Conservation (phyloP, 1,140 invertebrate species). For the Patella vulgata region DNA sequence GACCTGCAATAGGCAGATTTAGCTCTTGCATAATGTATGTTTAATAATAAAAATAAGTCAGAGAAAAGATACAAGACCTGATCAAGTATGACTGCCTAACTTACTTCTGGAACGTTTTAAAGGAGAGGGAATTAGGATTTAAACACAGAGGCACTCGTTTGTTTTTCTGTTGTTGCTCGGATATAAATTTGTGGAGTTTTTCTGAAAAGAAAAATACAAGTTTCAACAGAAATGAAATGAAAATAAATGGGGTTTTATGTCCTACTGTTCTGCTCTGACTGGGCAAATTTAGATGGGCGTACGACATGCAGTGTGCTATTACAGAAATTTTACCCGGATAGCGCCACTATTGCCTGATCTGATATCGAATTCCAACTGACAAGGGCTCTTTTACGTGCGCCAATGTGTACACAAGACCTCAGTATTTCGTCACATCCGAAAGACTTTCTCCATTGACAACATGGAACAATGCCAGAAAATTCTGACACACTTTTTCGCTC, state of each 20-base stretch:
- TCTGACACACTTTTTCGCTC: background rate
- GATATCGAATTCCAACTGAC: too few relatives aligned
- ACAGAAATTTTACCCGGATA: too few relatives aligned
- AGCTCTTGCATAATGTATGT: too few relatives aligned
- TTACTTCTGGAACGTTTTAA: slow-evolving; percentile 99
- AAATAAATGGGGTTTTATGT: too few relatives aligned
- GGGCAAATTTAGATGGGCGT: too few relatives aligned
- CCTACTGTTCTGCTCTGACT: too few relatives aligned
- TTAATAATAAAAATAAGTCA: too few relatives aligned
- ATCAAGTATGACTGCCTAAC: slow-evolving; percentile 53
- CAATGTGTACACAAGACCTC: too few relatives aligned
- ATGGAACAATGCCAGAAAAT: background rate
- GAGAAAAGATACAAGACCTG: slow-evolving; percentile 4
- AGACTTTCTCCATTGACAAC: background rate
- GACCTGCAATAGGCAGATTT: too few relatives aligned
- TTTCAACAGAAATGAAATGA: background rate
- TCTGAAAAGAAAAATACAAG: slow-evolving; percentile 73
- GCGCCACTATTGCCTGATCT: too few relatives aligned
- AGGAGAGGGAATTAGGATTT: slow-evolving; percentile 98
- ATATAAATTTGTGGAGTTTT: slow-evolving; percentile 98
- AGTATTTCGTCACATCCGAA: background rate
- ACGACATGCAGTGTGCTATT: too few relatives aligned
- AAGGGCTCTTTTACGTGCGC: too few relatives aligned
- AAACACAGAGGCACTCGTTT: slow-evolving; percentile 96
- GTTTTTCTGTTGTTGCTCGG: slow-evolving; percentile 89